A percentile compares a stretch with the other conserved stretches of the same genome.
Conservation (phyloP, 1,140 invertebrate genomes). For the Euura lappo region DNA sequence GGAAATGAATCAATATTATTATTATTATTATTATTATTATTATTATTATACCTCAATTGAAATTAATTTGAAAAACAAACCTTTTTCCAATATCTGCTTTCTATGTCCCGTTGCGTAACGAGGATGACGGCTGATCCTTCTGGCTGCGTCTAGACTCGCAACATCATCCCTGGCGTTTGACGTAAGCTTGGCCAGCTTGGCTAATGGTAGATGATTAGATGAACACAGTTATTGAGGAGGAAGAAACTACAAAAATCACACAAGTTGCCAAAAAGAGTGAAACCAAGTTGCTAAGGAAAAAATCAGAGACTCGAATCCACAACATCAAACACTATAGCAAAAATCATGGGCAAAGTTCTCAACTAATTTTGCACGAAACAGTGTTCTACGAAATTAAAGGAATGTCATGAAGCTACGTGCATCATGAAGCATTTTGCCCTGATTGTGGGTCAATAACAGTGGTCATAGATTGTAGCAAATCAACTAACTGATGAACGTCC, state of each 20-base stretch:
- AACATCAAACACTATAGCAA: neutral
- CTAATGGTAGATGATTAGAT: neutral
- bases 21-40: too few relatives aligned
- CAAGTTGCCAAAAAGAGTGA: neutral
- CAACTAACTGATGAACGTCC: conserved; percentile 15
- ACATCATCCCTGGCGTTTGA: conserved; percentile 20
- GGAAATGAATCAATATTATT: too few relatives aligned
- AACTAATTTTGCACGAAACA: neutral
- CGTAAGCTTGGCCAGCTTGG: conserved; percentile 14
- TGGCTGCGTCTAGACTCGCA: conserved; percentile 3
- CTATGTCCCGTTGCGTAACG: conserved; percentile 8
- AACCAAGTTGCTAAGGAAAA: too few relatives aligned
- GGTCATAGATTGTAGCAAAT: too few relatives aligned
- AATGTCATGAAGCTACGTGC: too few relatives aligned
- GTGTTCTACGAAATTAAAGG: neutral
- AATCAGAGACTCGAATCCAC: too few relatives aligned
- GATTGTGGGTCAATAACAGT: too few relatives aligned
- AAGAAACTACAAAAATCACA: too few relatives aligned
- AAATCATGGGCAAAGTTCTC: neutral
- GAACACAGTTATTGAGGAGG: too few relatives aligned
- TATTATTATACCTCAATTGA: too few relatives aligned
- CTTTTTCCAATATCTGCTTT: conserved; percentile 1
- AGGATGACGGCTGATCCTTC: conserved; percentile 10
- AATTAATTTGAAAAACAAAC: neutral
- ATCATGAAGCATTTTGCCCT: too few relatives aligned